Evolutionary conservation across 35 echinoderm and acorn worm genomes (phyloP).

Genomic region (Anneissia japonica): DNA sequence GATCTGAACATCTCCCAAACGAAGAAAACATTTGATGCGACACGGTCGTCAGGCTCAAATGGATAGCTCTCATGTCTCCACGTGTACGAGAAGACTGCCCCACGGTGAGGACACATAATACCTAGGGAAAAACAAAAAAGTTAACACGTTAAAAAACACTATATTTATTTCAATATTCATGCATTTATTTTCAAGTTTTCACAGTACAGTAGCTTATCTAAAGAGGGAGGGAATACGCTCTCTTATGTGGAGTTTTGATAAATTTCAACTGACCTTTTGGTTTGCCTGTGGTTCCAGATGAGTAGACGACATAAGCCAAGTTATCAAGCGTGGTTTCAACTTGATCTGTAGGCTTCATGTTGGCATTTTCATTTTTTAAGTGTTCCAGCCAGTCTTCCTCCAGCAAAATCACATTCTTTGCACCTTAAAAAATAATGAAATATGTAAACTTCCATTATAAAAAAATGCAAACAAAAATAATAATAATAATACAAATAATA

Average conservation of each 20-base stretch:
- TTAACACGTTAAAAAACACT: neutral
- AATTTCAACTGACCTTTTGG: slow-evolving; percentile 69
- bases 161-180: too few relatives aligned
- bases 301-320: slow-evolving; percentile 44
- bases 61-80: slow-evolving; percentile 54
- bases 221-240: too few relatives aligned
- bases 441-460: too few relatives aligned
- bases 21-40: slow-evolving; percentile 56
- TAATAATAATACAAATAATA: too few relatives aligned
- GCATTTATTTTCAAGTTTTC: too few relatives aligned
- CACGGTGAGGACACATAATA: slow-evolving; percentile 61
- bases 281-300: slow-evolving; percentile 55
- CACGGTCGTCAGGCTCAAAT: slow-evolving; percentile 32
- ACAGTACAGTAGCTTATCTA: too few relatives aligned
- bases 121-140: slow-evolving; percentile 13
- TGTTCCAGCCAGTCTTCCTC: slow-evolving; percentile 15
- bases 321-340: slow-evolving; percentile 26
- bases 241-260: too few relatives aligned
- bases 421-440: slow-evolving; percentile 21
- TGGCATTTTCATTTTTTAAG: slow-evolving; percentile 28
- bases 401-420: slow-evolving; percentile 25
- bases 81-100: slow-evolving; percentile 46
- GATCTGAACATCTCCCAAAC: slow-evolving; percentile 52
- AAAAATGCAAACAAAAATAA: too few relatives aligned
- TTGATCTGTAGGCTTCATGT: neutral